These are phyloP conservation scores for Hedya salicella DNA, from an alignment of 2,888 invertebrate species.

Conservation along the genomic window DNA sequence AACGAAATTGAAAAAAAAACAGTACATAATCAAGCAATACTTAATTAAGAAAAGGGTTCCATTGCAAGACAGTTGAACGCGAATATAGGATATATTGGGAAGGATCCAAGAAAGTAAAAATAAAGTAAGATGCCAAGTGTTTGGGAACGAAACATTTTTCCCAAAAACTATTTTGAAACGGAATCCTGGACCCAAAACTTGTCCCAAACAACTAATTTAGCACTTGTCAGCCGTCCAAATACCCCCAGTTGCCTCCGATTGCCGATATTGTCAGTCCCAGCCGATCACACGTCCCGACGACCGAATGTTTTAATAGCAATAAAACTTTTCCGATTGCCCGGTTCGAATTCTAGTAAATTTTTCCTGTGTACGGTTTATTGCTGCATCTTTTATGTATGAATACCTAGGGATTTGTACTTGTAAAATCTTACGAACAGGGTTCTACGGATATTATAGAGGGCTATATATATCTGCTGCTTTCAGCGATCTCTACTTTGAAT, in stretches of 20 bases:
- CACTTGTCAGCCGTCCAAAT: constrained; percentile 44
- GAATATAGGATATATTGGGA: too few relatives aligned
- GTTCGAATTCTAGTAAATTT: constrained; percentile 42
- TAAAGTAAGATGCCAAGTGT: constrained; percentile 9
- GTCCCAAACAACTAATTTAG: constrained; percentile 47
- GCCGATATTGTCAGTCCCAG: constrained; percentile 39
- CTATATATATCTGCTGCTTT: neutral
- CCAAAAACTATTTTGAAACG: constrained; percentile 43
- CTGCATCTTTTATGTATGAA: constrained; percentile 41
- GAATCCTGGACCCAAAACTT: constrained; percentile 39
- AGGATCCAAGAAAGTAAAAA: neutral
- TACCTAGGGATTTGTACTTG: neutral
- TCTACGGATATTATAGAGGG: neutral
- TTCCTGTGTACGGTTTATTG: constrained; percentile 27
- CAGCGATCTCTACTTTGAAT: too few relatives aligned
- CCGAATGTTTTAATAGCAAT: constrained; percentile 49
- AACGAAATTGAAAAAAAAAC: neutral
- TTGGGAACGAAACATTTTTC: constrained; percentile 11
- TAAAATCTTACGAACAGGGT: neutral
- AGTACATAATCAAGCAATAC: neutral
- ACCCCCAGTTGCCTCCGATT: constrained; percentile 29
- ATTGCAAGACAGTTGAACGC: too few relatives aligned
- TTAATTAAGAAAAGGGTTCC: too few relatives aligned
- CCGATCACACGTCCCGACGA: constrained; percentile 42
- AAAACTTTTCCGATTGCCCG: constrained; percentile 48